Percentiles rank a stretch among this genome's conserved stretches.
Evolutionary conservation across 2,113 vertebrate species (phyloP).

Genomic region (Oriolus oriolus): DNA sequence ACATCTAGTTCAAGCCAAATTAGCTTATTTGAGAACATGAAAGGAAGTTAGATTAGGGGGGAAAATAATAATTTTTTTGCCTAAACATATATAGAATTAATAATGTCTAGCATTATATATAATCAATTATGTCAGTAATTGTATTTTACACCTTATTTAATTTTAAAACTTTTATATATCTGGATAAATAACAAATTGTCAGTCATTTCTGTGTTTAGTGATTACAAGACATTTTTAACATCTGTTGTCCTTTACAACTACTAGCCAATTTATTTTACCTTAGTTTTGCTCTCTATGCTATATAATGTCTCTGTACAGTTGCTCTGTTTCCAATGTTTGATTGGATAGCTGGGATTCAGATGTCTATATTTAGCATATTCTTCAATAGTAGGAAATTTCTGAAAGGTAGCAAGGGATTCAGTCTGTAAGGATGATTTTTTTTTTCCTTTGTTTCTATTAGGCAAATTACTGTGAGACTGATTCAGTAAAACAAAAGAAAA

Average conservation of each 20-base stretch:
- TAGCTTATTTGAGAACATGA: background rate
- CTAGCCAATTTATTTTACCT: background rate
- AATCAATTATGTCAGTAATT: background rate
- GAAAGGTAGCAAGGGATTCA: background rate
- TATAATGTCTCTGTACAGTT: background rate
- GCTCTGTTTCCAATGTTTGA: background rate
- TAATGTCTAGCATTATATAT: background rate
- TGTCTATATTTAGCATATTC: background rate
- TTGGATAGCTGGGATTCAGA: background rate
- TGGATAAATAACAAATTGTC: background rate
- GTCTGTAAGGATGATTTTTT: background rate
- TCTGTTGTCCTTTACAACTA: background rate
- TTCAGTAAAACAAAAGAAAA: background rate
- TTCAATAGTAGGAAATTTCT: background rate
- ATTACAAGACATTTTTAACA: background rate
- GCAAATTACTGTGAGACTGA: background rate
- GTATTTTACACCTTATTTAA: background rate
- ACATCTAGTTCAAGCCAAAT: background rate
- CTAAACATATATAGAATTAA: background rate
- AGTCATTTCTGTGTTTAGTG: background rate
- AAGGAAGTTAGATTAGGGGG: background rate
- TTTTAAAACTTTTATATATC: background rate
- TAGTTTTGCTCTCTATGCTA: background rate
- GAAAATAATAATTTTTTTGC: background rate
- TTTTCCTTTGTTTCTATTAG: background rate